Evolutionary conservation across 2,888 invertebrate species (phyloP).

Genomic region (Daptonema setosum): DNA sequence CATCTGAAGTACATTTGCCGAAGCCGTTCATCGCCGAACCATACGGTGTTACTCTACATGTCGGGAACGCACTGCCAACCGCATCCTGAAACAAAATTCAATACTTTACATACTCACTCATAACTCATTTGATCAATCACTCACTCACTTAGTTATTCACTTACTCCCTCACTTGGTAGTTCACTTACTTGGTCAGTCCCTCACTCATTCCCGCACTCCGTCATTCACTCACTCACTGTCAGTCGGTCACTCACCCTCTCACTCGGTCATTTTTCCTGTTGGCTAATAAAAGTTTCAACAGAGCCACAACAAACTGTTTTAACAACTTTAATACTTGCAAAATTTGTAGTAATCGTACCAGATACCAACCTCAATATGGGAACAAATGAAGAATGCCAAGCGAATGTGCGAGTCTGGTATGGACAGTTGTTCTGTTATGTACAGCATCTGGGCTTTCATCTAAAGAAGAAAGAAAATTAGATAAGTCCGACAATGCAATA

Average conservation of each 20-base stretch:
- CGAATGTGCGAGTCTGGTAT: not conserved
- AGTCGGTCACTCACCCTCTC: too few relatives aligned
- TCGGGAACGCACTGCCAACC: not conserved
- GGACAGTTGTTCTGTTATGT: too few relatives aligned
- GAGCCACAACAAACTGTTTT: too few relatives aligned
- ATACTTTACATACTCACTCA: not conserved
- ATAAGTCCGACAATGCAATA: too few relatives aligned
- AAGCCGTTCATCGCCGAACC: not conserved
- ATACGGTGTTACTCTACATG: not conserved
- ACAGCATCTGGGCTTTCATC: too few relatives aligned
- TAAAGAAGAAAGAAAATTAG: too few relatives aligned
- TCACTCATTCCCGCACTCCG: not conserved
- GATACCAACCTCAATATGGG: not conserved
- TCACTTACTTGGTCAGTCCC: too few relatives aligned
- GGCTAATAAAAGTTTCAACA: not conserved
- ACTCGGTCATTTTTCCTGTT: too few relatives aligned
- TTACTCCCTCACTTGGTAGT: too few relatives aligned
- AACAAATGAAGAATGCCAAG: not conserved
- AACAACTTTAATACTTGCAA: not conserved
- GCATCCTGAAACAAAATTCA: not conserved
- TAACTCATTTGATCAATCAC: not conserved
- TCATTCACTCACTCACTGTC: too few relatives aligned
- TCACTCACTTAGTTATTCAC: too few relatives aligned
- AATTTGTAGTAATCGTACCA: not conserved
- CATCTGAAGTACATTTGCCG: not conserved